Evolutionary conservation across 1,140 invertebrate species (phyloP).

Genomic region (Drosophila busckii): DNA sequence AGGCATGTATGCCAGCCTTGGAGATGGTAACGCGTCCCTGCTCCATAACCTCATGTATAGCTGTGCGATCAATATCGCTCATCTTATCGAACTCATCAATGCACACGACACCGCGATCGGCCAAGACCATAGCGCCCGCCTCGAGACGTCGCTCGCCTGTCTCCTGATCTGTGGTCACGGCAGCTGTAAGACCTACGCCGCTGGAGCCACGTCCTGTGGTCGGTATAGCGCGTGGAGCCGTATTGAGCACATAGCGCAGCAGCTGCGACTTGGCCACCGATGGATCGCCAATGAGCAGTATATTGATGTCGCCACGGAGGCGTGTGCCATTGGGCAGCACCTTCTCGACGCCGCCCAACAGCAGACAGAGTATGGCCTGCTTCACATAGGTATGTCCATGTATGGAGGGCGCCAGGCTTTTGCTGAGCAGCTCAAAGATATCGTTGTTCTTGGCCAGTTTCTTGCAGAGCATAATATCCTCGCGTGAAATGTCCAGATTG

Average conservation of each 20-base stretch:
- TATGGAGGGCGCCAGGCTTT: conserved; percentile 98
- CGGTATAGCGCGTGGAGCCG: conserved; percentile 96
- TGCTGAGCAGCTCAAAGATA: conserved; percentile 94
- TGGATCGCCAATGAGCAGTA: conserved; percentile 98
- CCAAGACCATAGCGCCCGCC: conserved; percentile 99
- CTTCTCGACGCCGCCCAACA: conserved; percentile 98
- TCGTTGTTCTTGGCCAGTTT: conserved; percentile 89
- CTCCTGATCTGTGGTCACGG: conserved; percentile 97
- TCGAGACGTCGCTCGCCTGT: conserved; percentile 94
- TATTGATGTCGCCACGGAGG: conserved; percentile 98
- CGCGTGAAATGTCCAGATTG: conserved; percentile 87
- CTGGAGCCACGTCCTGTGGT: conserved; percentile 98
- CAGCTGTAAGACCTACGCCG: conserved; percentile 98
- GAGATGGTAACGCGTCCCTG: conserved; percentile 97
- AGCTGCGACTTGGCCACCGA: conserved; percentile 99
- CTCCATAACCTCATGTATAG: conserved; percentile 99
- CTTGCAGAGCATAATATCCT: conserved; percentile 95
- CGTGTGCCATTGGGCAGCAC: conserved; percentile 96
- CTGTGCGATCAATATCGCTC: conserved; percentile 99
- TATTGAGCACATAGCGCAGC: conserved; percentile 95
- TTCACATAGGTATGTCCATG: conserved; percentile 98
- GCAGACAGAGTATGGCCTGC: conserved; percentile 95
- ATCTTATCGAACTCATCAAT: conserved; percentile 99
- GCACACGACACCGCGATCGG: conserved; percentile 98
- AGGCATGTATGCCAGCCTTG: conserved; percentile 99